phyloP scores from a whole-genome alignment of 2,888 invertebrate genomes.

The Exephanes ischioxanthus region DNA sequence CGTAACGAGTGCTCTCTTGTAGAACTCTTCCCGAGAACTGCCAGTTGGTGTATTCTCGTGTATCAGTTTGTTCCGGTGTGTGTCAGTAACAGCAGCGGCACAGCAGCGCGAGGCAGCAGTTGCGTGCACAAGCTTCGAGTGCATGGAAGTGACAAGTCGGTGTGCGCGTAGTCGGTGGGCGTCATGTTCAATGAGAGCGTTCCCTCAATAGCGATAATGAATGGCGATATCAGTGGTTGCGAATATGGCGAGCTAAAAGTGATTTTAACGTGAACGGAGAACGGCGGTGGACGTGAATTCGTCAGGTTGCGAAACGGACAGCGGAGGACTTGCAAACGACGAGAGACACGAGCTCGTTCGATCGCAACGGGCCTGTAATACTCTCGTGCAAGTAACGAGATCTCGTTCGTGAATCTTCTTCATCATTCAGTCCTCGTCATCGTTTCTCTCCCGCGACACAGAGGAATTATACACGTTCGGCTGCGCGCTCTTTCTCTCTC shows the following conservation, averaged over 20 bases:
- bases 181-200: conserved; percentile 77
- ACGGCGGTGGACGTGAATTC: not conserved
- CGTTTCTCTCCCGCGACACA: not conserved
- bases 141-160: conserved; percentile 74
- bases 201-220: conserved; percentile 80
- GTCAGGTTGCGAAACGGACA: not conserved
- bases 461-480: conserved; percentile 1
- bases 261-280: conserved; percentile 71
- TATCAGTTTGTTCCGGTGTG: conserved; percentile 9
- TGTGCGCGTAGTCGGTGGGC: conserved; percentile 78
- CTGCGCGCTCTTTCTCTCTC: not conserved
- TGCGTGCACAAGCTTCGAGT: conserved; percentile 57
- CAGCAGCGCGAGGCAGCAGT: conserved; percentile 35
- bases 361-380: conserved; percentile 1
- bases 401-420: conserved; percentile 18
- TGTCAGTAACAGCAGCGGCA: conserved; percentile 27
- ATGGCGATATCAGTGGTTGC: conserved; percentile 77
- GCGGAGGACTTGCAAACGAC: not conserved
- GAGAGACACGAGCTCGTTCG: conserved; percentile 18
- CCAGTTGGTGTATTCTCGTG: not conserved
- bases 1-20: not conserved
- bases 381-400: conserved; percentile 1
- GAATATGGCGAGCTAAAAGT: conserved; percentile 79
- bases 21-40: not conserved
- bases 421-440: conserved; percentile 14